phyloP scores from a whole-genome alignment of 2,113 vertebrate species.

The Pleuronectes platessa region DNA sequence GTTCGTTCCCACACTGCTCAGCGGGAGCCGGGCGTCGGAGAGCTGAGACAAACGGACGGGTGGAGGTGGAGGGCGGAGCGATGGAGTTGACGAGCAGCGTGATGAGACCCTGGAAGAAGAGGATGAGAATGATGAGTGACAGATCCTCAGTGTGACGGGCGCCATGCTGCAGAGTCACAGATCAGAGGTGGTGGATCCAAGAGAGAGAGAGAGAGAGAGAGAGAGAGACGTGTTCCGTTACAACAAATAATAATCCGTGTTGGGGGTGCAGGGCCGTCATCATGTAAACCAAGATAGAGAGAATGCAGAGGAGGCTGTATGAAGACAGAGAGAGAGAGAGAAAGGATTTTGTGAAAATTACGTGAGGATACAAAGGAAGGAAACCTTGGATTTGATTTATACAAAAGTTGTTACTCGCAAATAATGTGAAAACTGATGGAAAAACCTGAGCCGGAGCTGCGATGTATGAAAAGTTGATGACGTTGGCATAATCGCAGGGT shows the following conservation, averaged over 20 bases:
- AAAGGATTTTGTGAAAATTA: slow-evolving; percentile 15
- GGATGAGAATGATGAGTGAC: slow-evolving; percentile 51
- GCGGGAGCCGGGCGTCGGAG: too few species aligned
- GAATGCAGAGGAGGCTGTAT: neutral
- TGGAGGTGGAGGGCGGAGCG: neutral
- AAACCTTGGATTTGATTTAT: slow-evolving; percentile 41
- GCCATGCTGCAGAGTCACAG: slow-evolving; percentile 21
- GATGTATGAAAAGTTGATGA: slow-evolving; percentile 53
- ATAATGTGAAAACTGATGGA: slow-evolving; percentile 27
- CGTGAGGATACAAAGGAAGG: neutral
- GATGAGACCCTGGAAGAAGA: slow-evolving; percentile 28
- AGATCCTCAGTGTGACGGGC: slow-evolving; percentile 38
- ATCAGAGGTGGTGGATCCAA: slow-evolving; percentile 21
- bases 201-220: too few species aligned
- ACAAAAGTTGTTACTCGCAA: slow-evolving; percentile 3
- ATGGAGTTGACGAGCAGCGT: slow-evolving; percentile 8
- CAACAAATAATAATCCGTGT: too few species aligned
- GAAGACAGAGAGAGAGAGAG: neutral
- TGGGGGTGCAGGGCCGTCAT: neutral
- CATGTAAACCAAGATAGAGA: neutral
- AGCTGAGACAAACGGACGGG: slow-evolving; percentile 11
- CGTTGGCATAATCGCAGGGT: slow-evolving; percentile 42
- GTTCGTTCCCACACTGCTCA: too few species aligned
- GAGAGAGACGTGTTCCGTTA: too few species aligned
- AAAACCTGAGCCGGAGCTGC: slow-evolving; percentile 11